A percentile compares a stretch with the other conserved stretches of the same genome.
Conservation (phyloP, 1,140 invertebrate genomes). For the Diachasmimorpha longicaudata region DNA sequence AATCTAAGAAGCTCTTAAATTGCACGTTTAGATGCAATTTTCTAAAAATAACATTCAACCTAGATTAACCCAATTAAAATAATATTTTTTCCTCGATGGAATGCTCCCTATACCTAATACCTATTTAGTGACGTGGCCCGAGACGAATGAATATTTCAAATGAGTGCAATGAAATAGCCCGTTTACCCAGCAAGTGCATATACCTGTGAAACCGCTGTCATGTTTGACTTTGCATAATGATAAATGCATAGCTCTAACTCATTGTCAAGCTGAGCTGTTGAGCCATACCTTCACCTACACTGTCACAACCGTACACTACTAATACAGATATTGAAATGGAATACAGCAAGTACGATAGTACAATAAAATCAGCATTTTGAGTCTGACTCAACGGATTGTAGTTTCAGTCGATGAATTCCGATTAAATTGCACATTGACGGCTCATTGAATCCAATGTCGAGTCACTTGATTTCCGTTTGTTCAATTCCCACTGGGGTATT, state of each 20-base stretch:
- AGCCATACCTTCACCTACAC: not conserved
- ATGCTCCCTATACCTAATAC: no score
- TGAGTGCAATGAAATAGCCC: not conserved
- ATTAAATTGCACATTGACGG: not conserved
- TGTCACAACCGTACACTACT: no score
- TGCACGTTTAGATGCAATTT: no score
- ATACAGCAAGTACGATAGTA: not conserved
- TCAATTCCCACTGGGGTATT: not conserved
- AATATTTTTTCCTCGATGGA: no score
- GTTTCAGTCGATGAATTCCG: not conserved
- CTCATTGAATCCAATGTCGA: not conserved
- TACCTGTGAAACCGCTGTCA: not conserved
- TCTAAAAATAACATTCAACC: no score
- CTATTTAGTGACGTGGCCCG: no score
- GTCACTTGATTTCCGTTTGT: not conserved
- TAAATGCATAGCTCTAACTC: not conserved
- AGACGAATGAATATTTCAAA: not conserved
- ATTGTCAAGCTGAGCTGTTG: not conserved
- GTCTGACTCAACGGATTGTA: not conserved
- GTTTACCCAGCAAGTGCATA: conserved; percentile 22
- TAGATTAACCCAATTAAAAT: no score
- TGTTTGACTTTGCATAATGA: not conserved
- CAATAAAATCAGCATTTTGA: not conserved
- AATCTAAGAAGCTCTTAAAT: no score
- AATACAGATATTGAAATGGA: not conserved